These are phyloP conservation scores for Andrena fulva DNA, from an alignment of 2,888 invertebrate genomes.

Conservation along the genomic window DNA sequence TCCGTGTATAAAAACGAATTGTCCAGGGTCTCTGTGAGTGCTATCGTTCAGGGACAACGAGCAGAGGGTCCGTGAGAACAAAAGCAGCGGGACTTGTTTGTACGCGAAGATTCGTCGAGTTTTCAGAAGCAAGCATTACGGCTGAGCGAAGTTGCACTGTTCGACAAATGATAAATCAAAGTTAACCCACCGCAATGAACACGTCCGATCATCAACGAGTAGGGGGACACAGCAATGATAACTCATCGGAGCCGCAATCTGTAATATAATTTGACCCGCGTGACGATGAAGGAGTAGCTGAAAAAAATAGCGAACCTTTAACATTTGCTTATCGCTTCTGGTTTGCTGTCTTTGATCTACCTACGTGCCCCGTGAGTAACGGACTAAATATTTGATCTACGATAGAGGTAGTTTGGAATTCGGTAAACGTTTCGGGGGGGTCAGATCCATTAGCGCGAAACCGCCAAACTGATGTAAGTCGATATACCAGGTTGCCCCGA, in stretches of 20 bases:
- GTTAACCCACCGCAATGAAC: neutral
- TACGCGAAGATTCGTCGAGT: neutral
- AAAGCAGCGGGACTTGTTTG: neutral
- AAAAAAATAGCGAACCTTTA: neutral
- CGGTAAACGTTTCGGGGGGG: slow-evolving; percentile 60
- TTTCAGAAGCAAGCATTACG: neutral
- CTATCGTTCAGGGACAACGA: neutral
- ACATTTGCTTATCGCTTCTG: neutral
- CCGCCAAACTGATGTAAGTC: slow-evolving; percentile 59
- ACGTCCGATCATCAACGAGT: no score
- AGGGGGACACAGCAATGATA: no score
- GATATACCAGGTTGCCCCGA: slow-evolving; percentile 48
- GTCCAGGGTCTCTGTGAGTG: neutral
- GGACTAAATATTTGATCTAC: slow-evolving; percentile 65
- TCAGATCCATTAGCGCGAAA: slow-evolving; percentile 60
- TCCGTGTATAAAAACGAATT: slow-evolving; percentile 2
- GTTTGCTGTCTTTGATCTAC: slow-evolving; percentile 34
- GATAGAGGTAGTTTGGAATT: slow-evolving; percentile 47
- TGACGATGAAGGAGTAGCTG: slow-evolving; percentile 5
- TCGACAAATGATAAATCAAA: neutral
- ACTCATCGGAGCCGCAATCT: no score
- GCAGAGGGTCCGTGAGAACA: neutral
- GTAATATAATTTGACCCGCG: no score
- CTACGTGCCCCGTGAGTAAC: slow-evolving; percentile 49
- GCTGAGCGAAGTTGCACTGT: neutral